Conservation (phyloP, 2,797 vertebrate genomes). For the Lutjanus campechanus region DNA sequence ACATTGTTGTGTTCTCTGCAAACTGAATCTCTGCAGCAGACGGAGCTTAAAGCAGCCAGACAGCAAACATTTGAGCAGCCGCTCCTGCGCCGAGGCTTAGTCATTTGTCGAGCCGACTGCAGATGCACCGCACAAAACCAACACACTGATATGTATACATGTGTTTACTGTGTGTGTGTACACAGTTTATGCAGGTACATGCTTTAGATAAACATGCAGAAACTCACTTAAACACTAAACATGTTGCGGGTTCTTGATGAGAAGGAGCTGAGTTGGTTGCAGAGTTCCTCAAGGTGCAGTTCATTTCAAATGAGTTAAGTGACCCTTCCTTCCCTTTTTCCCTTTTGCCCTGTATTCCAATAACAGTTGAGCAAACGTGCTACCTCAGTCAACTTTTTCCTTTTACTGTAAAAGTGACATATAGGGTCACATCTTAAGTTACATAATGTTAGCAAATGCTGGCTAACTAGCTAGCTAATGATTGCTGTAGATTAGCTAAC, state of each 20-base stretch:
- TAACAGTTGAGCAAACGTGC: no score
- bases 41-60: conserved; percentile 20
- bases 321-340: no score
- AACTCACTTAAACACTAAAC: neutral
- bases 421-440: no score
- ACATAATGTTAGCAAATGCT: no score
- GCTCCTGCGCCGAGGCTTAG: neutral
- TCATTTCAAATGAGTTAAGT: no score
- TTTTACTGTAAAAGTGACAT: no score
- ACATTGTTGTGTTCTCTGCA: conserved; percentile 21
- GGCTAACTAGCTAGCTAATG: no score
- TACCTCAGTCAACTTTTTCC: no score
- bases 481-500: no score
- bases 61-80: conserved; percentile 35
- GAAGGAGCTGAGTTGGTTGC: neutral
- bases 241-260: neutral
- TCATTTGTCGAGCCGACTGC: neutral
- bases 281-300: neutral
- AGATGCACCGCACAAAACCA: conserved; percentile 1
- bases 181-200: neutral
- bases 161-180: neutral
- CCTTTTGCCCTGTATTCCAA: no score
- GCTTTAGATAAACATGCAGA: neutral
- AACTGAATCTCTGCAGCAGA: conserved; percentile 40
- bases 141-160: neutral